Evolutionary conservation across 1,140 invertebrate species (phyloP).

Genomic region (Heliconius melpomene): DNA sequence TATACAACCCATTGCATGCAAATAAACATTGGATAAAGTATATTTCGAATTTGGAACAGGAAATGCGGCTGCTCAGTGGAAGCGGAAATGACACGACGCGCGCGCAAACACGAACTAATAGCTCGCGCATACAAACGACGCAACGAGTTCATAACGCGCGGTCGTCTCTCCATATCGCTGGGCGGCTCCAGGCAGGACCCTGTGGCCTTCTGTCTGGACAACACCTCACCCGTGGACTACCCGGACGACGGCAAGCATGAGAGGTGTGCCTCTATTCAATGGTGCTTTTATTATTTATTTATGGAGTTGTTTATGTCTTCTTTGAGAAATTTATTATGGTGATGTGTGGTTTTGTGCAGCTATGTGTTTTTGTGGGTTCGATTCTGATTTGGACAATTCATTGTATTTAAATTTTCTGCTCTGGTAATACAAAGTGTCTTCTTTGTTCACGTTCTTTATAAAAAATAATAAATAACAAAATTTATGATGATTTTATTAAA

Average conservation of each 20-base stretch:
- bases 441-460: too few species aligned
- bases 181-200: conserved; percentile 94
- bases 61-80: conserved; percentile 87
- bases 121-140: conserved; percentile 93
- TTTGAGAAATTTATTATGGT: neutral
- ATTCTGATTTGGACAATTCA: too few species aligned
- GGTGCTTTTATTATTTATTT: neutral
- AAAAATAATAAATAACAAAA: too few species aligned
- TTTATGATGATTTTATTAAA: too few species aligned
- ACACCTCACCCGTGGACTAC: conserved; percentile 64
- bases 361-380: too few species aligned
- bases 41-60: conserved; percentile 55
- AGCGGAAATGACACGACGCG: conserved; percentile 80
- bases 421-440: too few species aligned
- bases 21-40: too few species aligned
- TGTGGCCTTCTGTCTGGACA: conserved; percentile 92
- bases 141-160: conserved; percentile 91
- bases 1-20: too few species aligned
- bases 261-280: conserved; percentile 47
- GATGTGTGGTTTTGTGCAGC: neutral
- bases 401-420: too few species aligned
- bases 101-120: conserved; percentile 94
- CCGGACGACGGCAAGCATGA: conserved; percentile 69
- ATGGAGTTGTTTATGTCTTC: neutral
- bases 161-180: conserved; percentile 92